Evolutionary conservation across 2,888 invertebrate genomes (phyloP).

Genomic region (Apodemia duryi): DNA sequence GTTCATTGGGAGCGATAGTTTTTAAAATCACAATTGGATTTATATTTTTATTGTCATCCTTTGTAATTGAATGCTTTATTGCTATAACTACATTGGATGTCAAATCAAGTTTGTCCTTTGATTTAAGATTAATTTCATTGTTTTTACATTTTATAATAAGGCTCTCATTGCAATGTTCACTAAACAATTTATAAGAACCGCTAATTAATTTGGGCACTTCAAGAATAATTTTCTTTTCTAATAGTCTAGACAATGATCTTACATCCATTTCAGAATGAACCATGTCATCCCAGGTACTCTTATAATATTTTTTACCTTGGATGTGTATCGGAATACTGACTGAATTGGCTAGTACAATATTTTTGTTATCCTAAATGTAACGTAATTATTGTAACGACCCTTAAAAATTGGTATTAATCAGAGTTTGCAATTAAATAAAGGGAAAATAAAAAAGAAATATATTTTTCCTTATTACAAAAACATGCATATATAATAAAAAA

Average conservation of each 20-base stretch:
- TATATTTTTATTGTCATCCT: conserved; percentile 52
- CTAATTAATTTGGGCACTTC: conserved; percentile 59
- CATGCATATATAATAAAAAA: too few species aligned
- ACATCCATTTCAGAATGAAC: conserved; percentile 65
- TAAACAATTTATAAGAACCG: conserved; percentile 52
- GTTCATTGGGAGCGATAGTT: conserved; percentile 30
- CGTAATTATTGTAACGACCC: too few species aligned
- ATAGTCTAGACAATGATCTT: conserved; percentile 55
- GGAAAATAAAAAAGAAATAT: too few species aligned
- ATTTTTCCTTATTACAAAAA: too few species aligned
- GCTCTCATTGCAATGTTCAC: conserved; percentile 48
- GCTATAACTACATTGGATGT: conserved; percentile 24
- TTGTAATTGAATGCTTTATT: conserved; percentile 49
- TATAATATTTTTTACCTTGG: conserved; percentile 42
- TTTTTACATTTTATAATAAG: conserved; percentile 16
- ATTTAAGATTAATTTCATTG: not conserved
- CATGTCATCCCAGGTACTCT: conserved; percentile 53
- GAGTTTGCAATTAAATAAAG: too few species aligned
- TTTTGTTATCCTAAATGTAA: conserved; percentile 28
- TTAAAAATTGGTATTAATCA: too few species aligned
- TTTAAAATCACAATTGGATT: conserved; percentile 56
- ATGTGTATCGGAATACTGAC: conserved; percentile 55
- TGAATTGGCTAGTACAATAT: conserved; percentile 48
- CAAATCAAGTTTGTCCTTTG: not conserved
- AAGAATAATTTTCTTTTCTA: conserved; percentile 60